Conservation (phyloP, 2,113 vertebrate genomes). For the Grammomys surdaster region DNA sequence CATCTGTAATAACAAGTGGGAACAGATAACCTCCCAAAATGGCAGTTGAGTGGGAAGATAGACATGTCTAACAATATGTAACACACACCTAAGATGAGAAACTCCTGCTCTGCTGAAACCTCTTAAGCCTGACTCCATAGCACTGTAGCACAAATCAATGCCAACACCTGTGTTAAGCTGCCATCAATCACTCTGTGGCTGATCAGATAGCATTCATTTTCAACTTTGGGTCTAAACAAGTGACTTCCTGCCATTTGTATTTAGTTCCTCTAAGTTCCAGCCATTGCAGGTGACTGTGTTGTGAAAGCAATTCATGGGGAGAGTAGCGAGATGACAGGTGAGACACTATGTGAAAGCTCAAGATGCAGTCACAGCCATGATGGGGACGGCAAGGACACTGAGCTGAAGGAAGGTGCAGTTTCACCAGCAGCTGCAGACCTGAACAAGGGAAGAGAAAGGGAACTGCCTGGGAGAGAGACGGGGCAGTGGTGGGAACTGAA, state of each 20-base stretch:
- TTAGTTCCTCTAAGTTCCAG: neutral
- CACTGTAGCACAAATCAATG: neutral
- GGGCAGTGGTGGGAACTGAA: neutral
- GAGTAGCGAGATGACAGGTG: neutral
- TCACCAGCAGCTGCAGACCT: neutral
- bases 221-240: neutral
- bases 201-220: neutral
- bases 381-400: neutral
- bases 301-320: slow-evolving; percentile 11
- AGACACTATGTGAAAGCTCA: neutral
- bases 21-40: neutral
- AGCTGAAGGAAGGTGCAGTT: neutral
- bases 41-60: neutral
- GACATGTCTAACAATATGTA: neutral
- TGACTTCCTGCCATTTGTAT: neutral
- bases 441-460: neutral
- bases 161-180: neutral
- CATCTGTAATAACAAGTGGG: neutral
- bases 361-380: neutral
- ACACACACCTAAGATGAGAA: neutral
- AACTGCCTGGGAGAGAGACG: neutral
- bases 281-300: neutral
- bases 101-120: neutral
- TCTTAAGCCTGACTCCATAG: neutral
- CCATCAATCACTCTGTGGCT: neutral